Conservation (phyloP, 2,113 vertebrate species). For the Spermophilus dauricus region DNA sequence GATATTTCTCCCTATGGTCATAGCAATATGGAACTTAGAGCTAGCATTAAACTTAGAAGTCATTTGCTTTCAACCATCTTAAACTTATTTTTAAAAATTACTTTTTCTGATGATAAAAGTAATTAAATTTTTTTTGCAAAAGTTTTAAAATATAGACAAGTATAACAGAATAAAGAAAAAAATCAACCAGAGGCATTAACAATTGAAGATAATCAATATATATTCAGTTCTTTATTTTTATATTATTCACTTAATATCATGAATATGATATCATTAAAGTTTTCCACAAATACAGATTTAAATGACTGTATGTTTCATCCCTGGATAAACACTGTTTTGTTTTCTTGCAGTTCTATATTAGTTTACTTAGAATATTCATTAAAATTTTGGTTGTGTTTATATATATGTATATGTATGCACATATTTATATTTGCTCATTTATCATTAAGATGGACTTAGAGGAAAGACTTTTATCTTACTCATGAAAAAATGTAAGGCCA, state of each 20-base stretch:
- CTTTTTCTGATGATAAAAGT: constrained; percentile 22
- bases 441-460: not conserved
- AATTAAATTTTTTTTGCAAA: not conserved
- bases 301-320: not conserved
- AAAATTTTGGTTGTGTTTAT: not conserved
- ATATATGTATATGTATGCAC: not conserved
- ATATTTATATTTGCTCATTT: not conserved
- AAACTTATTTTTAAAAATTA: not conserved
- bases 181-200: not conserved
- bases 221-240: not conserved
- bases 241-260: not conserved
- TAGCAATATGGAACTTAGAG: not conserved
- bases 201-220: not conserved
- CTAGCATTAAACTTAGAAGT: not conserved
- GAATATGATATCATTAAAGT: not conserved
- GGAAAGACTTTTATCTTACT: not conserved
- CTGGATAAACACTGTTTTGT: not conserved
- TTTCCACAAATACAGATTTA: not conserved
- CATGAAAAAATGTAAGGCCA: not conserved
- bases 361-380: not conserved
- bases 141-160: not conserved
- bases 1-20: not conserved
- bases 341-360: not conserved
- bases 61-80: constrained; percentile 8
- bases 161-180: not conserved